Base-by-base conservation (phyloP, 2,888 invertebrate genomes). In the Drosophila demipolita region DNA sequence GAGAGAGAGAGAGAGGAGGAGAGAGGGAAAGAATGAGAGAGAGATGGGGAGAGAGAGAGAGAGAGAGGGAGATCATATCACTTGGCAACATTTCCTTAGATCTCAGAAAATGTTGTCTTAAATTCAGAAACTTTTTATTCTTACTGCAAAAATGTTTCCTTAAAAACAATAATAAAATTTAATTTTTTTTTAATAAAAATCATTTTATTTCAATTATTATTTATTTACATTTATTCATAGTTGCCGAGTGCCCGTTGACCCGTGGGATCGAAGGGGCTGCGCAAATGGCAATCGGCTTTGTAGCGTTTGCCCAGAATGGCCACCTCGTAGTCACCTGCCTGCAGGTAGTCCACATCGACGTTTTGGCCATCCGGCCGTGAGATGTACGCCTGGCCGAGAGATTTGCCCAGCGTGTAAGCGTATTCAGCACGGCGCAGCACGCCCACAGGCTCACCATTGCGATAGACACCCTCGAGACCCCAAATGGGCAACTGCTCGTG, bases 391-490 rank as follows among this genome's bases (percentile, higher is more conserved):
- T 95, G 94, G 2, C 95, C 95, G 40, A 95, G 93, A 1, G 95
- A 93, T 83, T 94, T 94, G 64, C 94, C 93, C 5, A 95, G 90
- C 66, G 92, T 93, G 84, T 94, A 94, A 0, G 95, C 97, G 90
- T 96, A 98, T 79, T 97, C 97, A 0, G 96, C 97, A 90, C 98
- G 94, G 73, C 98, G 94, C 9, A 98, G 92, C 83, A 96, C 96
- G 15, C 98, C 98, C 7, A 97, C 97, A 0, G 96, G 94, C 82
- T 94, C 93, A 4, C 96, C 96, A 90, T 97, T 95, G 88, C 97
- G 95, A 93, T 95, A 97, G 88, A 98, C 96, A 0, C 96, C 96
- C 94, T 98, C 98, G 83, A 97, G 94, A 0, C 98, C 98, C 94
- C 96, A 97, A 49, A 98, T 90, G n/a, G 97, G 96, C 17, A 96